phyloP scores from a whole-genome alignment of 2,797 vertebrate species.

The Lutjanus campechanus region DNA sequence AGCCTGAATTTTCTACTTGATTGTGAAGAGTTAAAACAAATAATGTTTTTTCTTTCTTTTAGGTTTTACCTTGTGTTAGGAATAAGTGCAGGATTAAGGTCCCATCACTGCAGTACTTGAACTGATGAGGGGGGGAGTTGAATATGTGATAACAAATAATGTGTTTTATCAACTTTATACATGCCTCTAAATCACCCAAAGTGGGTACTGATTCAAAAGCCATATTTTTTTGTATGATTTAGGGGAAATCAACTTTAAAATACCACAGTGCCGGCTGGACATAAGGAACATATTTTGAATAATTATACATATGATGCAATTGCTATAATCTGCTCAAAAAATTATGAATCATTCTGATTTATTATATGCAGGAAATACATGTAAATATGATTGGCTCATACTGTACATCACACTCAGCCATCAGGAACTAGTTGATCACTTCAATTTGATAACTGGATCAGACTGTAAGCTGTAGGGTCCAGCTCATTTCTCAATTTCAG shows the following conservation, averaged over 20 bases:
- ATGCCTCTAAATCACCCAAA: background rate
- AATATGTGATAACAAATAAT: constrained; percentile 8
- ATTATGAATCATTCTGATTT: background rate
- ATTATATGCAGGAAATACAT: constrained; percentile 16
- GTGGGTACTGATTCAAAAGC: background rate
- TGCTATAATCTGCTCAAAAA: background rate
- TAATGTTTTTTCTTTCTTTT: too few relatives aligned
- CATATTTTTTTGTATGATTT: background rate
- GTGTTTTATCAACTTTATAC: background rate
- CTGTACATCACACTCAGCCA: constrained; percentile 9
- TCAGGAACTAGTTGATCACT: constrained; percentile 68
- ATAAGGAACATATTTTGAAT: background rate
- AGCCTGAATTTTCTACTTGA: background rate
- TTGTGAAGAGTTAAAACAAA: background rate
- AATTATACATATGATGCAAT: background rate
- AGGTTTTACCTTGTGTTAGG: background rate
- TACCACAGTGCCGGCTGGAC: background rate
- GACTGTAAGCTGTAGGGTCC: constrained; percentile 33
- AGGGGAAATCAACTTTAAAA: background rate
- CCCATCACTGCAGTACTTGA: constrained; percentile 5
- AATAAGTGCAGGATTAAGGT: background rate
- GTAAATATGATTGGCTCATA: constrained; percentile 7
- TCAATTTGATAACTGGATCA: constrained; percentile 52
- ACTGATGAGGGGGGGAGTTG: background rate
- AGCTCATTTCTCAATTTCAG: constrained; percentile 75